These are phyloP conservation scores for Pygocentrus nattereri DNA, from an alignment of 2,797 vertebrate species.

Conservation along the genomic window DNA sequence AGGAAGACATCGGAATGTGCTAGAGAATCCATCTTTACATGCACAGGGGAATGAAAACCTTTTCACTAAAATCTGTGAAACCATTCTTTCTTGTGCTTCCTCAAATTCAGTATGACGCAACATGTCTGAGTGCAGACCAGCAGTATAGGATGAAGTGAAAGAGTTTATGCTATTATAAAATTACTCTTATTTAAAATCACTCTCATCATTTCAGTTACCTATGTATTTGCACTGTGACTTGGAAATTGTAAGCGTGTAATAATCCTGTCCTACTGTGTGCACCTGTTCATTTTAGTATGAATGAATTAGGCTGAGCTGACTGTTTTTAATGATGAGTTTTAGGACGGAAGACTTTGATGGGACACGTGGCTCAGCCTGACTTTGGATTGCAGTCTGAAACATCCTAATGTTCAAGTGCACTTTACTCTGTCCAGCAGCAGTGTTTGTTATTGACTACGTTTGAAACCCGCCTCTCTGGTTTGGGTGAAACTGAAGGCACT, in stretches of 20 bases:
- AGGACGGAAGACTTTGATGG: neutral
- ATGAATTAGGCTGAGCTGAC: neutral
- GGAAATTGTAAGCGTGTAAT: neutral
- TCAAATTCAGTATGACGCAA: neutral
- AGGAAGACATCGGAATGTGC: neutral
- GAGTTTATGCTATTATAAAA: neutral
- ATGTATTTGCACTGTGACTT: constrained; percentile 19
- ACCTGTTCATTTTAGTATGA: neutral
- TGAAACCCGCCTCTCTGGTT: constrained; percentile 26
- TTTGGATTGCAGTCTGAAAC: neutral
- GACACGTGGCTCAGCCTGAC: constrained; percentile 2
- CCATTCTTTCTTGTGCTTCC: neutral
- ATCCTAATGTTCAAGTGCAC: constrained; percentile 51
- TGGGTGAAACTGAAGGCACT: constrained; percentile 16
- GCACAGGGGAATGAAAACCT: too few species aligned
- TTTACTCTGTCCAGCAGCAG: constrained; percentile 50
- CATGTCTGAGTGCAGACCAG: too few species aligned
- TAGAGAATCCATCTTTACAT: neutral
- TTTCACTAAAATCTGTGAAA: too few species aligned
- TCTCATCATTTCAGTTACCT: neutral
- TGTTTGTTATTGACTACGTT: constrained; percentile 49
- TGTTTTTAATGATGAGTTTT: neutral
- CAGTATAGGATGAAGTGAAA: neutral
- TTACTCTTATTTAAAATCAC: neutral
- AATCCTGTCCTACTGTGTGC: neutral